phyloP scores from a whole-genome alignment of 1,140 invertebrate species.

The Meteorus sp. region DNA sequence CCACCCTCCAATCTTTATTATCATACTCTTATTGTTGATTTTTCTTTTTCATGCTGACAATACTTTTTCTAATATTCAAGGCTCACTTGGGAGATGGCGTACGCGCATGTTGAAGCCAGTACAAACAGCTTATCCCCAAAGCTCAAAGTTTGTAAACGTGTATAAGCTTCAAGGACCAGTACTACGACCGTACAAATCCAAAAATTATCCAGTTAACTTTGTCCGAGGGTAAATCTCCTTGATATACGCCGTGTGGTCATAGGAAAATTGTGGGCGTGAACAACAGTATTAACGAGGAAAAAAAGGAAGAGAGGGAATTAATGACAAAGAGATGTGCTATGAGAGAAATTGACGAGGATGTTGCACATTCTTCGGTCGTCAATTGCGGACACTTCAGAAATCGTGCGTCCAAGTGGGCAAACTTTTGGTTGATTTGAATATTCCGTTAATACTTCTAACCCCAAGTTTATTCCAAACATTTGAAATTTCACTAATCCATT shows the following conservation, averaged over 20 bases:
- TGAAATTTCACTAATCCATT: conserved; percentile 29
- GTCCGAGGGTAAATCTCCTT: conserved; percentile 25
- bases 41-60: neutral
- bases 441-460: conserved; percentile 30
- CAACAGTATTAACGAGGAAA: conserved; percentile 16
- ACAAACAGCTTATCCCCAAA: conserved; percentile 39
- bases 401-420: conserved; percentile 18
- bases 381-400: too few relatives aligned
- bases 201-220: conserved; percentile 54
- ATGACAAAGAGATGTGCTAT: neutral
- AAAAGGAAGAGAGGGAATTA: neutral
- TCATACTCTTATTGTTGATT: neutral
- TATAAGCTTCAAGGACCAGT: conserved; percentile 37
- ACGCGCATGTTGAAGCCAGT: conserved; percentile 1
- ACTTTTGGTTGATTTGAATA: conserved; percentile 33
- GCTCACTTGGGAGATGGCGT: conserved; percentile 1
- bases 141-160: conserved; percentile 49
- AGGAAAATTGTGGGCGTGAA: conserved; percentile 6
- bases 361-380: too few relatives aligned
- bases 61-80: neutral
- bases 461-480: conserved; percentile 25
- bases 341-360: too few relatives aligned
- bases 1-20: neutral
- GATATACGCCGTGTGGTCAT: neutral
- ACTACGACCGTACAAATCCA: conserved; percentile 25